Conservation (phyloP, 2,888 invertebrate species). For the Frankliniella intonsa region DNA sequence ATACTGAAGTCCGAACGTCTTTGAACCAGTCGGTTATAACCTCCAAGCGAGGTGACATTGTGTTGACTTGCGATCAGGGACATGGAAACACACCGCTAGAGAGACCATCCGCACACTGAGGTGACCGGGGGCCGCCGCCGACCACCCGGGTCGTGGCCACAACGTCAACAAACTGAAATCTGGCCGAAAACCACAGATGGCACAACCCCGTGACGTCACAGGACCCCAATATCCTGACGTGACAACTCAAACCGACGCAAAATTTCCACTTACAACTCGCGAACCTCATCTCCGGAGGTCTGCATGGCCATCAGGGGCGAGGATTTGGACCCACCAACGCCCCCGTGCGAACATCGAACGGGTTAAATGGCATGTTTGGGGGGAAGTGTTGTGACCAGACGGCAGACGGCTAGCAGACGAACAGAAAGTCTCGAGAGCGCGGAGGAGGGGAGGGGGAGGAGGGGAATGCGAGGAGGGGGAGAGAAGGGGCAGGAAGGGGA, state of each 20-base stretch:
- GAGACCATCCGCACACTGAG: neutral
- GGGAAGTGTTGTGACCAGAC: neutral
- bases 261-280: neutral
- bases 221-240: neutral
- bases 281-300: neutral
- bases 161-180: neutral
- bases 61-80: neutral
- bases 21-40: neutral
- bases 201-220: neutral
- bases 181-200: neutral
- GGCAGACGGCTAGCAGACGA: conserved; percentile 21
- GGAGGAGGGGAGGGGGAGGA: neutral
- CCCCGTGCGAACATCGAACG: neutral
- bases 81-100: neutral
- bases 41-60: neutral
- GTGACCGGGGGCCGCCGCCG: neutral
- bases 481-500: neutral
- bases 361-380: neutral
- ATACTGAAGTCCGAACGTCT: neutral
- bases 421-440: neutral
- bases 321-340: neutral
- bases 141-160: neutral
- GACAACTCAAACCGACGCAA: neutral
- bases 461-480: neutral
- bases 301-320: neutral